phyloP scores from a whole-genome alignment of 2,888 invertebrate genomes.

The Stenotaenia linearis region DNA sequence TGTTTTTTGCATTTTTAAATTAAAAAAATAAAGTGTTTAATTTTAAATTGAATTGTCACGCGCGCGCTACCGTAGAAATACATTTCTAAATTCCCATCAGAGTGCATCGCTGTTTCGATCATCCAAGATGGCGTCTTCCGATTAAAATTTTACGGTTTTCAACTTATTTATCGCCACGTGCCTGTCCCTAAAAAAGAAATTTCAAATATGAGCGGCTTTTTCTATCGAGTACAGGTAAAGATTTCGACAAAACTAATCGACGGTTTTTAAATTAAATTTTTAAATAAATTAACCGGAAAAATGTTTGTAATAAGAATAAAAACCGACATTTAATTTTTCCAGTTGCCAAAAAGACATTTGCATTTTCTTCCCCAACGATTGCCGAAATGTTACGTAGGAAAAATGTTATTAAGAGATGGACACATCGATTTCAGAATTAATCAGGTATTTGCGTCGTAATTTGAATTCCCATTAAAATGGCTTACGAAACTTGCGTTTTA shows the following conservation, averaged over 20 bases:
- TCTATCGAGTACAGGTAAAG: background rate
- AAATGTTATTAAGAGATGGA: background rate
- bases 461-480: background rate
- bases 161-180: background rate
- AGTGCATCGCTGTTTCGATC: background rate
- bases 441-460: background rate
- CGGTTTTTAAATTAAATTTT: too few species aligned
- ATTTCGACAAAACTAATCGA: too few species aligned
- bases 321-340: background rate
- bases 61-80: too few species aligned
- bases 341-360: background rate
- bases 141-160: background rate
- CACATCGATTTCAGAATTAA: constrained; percentile 6
- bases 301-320: too few species aligned
- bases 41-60: too few species aligned
- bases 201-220: background rate
- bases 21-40: too few species aligned
- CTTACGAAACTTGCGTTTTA: background rate
- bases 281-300: too few species aligned
- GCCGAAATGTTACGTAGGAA: background rate
- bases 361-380: background rate
- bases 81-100: background rate
- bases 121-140: background rate
- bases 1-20: too few species aligned
- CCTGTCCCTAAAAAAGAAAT: background rate